These are phyloP conservation scores for Pogonocichla stellata DNA, from an alignment of 2,113 vertebrate genomes.

Conservation along the genomic window DNA sequence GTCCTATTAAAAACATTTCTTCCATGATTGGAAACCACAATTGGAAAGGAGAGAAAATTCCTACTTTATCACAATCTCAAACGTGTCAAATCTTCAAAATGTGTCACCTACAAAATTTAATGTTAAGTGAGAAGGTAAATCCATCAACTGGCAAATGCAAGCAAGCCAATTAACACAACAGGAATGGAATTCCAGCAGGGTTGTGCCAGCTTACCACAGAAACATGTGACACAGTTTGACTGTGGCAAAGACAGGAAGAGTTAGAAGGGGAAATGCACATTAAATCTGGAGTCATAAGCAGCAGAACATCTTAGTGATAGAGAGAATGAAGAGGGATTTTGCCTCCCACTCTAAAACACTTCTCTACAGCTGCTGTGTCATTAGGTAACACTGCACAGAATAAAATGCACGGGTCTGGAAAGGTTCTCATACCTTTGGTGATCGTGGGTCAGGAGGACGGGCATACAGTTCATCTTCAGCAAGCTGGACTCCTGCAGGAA, in stretches of 20 bases:
- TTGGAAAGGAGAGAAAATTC: not conserved
- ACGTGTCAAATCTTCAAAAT: not conserved
- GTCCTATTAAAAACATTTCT: not conserved
- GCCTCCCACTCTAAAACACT: not conserved
- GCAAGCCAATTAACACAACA: not conserved
- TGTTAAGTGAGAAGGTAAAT: not conserved
- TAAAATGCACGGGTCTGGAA: not conserved
- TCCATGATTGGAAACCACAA: not conserved
- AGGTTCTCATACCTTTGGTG: constrained; percentile 86
- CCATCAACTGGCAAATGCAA: not conserved
- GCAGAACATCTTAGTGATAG: not conserved
- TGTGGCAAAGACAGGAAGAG: not conserved
- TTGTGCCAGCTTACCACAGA: not conserved
- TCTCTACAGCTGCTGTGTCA: not conserved
- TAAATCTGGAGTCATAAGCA: not conserved
- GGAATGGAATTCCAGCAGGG: not conserved
- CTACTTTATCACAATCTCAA: not conserved
- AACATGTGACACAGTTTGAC: not conserved
- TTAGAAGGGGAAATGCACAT: not conserved
- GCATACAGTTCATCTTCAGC: constrained; percentile 97
- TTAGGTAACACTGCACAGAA: not conserved
- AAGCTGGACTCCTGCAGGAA: constrained; percentile 93
- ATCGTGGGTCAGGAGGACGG: constrained; percentile 96
- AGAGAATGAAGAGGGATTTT: not conserved
- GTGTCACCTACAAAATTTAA: not conserved